Base-by-base conservation (phyloP, 1,140 invertebrate genomes). In the Magallana angulata region DNA sequence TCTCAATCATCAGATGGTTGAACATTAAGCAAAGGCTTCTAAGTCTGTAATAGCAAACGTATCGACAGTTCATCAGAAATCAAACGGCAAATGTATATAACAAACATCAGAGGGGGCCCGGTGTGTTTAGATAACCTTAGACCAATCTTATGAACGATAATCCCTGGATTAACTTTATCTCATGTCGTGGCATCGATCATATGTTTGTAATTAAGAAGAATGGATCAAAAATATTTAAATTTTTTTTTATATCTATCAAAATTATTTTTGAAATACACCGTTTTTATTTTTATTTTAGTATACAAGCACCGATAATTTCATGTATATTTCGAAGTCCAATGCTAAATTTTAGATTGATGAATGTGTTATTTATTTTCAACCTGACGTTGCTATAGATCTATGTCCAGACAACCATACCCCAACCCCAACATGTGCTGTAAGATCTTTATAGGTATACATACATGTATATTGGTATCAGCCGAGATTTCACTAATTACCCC, bases 401-500 rank as follows among this genome's bases (percentile, higher is more conserved):
- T 48, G 1, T 48, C 36, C 36, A 48, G 36, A 48, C 36, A 48
- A 48, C 36, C 5, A 48, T 48, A 2, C 36, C 36, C 36, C 36
- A 48, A 48, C 36, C 36, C 36, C 36, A 48, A 48, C 36, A 48
- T 48, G 36, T 48, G 36, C 36, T 48, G 3, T 48, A 48, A 48
- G 36, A 48, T 48, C 36, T 48, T 48, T 16, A 62, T 62, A 62
- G 60, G 60, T 62, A 62, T n/a, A n/a, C 24, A 0, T 62, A 62
- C 36, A 48, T 62, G n/a, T n/a, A 62, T 62, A 30, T 30, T 76
- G 68, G 36, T 76, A 24, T 76, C 24, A 36, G 24, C 30, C 24
- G 68, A 30, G 68, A 30, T 76, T 30, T 76, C 68, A 76, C 68
- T 76, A 76, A 76, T 76, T 76, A 76, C 68, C 68, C 68, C 68